These are phyloP conservation scores for Deilephila porcellus DNA, from an alignment of 2,888 invertebrate species.

Conservation along the genomic window DNA sequence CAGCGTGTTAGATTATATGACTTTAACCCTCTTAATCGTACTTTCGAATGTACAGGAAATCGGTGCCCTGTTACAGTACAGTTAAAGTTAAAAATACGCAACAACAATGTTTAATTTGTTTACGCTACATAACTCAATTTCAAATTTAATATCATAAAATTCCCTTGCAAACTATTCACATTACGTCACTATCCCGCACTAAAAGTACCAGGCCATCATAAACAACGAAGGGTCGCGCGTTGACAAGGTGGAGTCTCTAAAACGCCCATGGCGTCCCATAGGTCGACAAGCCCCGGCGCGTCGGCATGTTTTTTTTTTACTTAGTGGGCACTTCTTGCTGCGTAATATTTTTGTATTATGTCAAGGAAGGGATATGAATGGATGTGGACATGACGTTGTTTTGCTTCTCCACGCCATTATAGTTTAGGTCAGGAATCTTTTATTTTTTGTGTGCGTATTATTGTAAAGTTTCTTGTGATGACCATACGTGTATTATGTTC, in stretches of 20 bases:
- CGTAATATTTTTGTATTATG: conserved; percentile 25
- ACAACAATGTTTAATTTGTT: too few relatives aligned
- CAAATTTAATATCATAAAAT: neutral
- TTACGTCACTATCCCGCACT: conserved; percentile 57
- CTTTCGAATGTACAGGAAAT: too few relatives aligned
- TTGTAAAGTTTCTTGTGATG: too few relatives aligned
- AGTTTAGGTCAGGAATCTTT: neutral
- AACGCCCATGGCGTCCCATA: conserved; percentile 29
- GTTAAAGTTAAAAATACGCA: too few relatives aligned
- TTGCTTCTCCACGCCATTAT: neutral
- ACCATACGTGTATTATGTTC: too few relatives aligned
- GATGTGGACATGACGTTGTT: conserved; percentile 10
- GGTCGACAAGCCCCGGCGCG: neutral
- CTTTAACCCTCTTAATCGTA: too few relatives aligned
- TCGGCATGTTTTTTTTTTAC: conserved; percentile 23
- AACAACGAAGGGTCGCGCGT: conserved; percentile 41
- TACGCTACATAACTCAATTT: too few relatives aligned
- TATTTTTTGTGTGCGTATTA: neutral
- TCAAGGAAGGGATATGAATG: conserved; percentile 15
- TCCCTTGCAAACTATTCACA: conserved; percentile 24
- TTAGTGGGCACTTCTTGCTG: conserved; percentile 17
- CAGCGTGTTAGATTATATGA: too few relatives aligned
- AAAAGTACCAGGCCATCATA: conserved; percentile 61
- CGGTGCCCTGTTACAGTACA: too few relatives aligned
- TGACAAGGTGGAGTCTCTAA: conserved; percentile 48